These are phyloP conservation scores for Dryococelus australis DNA, from an alignment of 2,888 invertebrate genomes.

Conservation along the genomic window DNA sequence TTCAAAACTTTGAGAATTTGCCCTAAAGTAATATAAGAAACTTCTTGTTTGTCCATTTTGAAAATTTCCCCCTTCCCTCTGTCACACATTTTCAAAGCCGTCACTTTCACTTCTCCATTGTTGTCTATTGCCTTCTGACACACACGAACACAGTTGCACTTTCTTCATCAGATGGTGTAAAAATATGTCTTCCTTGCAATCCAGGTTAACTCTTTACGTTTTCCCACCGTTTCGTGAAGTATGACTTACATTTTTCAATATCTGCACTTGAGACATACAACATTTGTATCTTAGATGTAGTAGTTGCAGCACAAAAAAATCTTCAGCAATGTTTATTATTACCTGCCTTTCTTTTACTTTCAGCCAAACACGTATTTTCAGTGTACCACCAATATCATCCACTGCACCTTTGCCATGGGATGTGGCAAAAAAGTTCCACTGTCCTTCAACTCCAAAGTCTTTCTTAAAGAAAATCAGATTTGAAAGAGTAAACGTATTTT, in stretches of 20 bases:
- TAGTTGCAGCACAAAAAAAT: neutral
- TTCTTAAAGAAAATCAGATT: neutral
- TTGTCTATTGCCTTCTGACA: no score
- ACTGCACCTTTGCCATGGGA: neutral
- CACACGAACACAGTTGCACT: neutral
- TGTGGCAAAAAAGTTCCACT: neutral
- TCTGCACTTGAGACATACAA: neutral
- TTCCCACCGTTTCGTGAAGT: neutral
- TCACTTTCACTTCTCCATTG: no score
- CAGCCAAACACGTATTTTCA: neutral
- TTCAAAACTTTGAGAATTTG: neutral
- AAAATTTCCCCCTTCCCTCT: neutral
- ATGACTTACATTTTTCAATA: neutral
- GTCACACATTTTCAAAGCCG: neutral
- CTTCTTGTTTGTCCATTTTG: neutral
- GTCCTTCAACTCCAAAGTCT: neutral
- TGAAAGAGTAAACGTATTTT: neutral
- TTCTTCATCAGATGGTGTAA: neutral
- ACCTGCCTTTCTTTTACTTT: no score
- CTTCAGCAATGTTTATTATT: neutral
- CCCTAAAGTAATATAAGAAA: neutral
- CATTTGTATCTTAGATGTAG: neutral
- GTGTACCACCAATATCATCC: neutral
- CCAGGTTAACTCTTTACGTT: neutral
- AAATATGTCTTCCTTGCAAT: neutral